phyloP scores from a whole-genome alignment of 2,888 invertebrate species.

The Melieria omissa region DNA sequence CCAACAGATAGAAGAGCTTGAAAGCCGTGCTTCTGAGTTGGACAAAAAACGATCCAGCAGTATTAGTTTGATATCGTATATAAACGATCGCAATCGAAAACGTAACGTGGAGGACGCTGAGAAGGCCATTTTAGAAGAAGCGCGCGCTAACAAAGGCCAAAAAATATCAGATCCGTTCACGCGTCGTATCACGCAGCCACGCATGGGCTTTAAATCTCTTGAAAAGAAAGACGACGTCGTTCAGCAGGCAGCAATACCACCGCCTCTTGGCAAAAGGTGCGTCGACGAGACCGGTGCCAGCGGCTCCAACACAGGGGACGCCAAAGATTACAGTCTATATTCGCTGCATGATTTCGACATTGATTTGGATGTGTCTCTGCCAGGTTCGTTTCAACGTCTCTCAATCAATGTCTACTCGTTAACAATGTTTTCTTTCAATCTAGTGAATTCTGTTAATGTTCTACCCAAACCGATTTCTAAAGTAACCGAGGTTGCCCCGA shows the following conservation, averaged over 20 bases:
- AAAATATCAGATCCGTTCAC: slow-evolving; percentile 91
- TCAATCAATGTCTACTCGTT: too few species aligned
- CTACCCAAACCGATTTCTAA: slow-evolving; percentile 79
- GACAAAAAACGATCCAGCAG: slow-evolving; percentile 91
- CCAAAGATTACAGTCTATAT: slow-evolving; percentile 71
- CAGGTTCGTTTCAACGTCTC: too few species aligned
- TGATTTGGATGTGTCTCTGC: slow-evolving; percentile 84
- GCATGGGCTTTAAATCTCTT: slow-evolving; percentile 78
- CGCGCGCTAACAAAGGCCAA: slow-evolving; percentile 78
- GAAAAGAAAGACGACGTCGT: slow-evolving; percentile 61
- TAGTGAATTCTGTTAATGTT: slow-evolving; percentile 77
- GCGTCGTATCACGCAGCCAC: slow-evolving; percentile 86
- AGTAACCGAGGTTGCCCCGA: slow-evolving; percentile 82
- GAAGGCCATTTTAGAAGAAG: slow-evolving; percentile 90
- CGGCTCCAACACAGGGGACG: slow-evolving; percentile 61
- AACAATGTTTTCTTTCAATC: slow-evolving; percentile 55
- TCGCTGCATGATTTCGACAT: slow-evolving; percentile 94
- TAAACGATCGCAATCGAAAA: slow-evolving; percentile 94
- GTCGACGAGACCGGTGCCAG: slow-evolving; percentile 65
- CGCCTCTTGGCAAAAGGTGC: slow-evolving; percentile 66
- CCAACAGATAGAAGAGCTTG: slow-evolving; percentile 86
- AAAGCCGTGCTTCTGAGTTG: slow-evolving; percentile 88
- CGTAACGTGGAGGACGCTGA: slow-evolving; percentile 94
- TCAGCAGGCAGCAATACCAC: slow-evolving; percentile 48
- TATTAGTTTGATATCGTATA: slow-evolving; percentile 95